Conservation (phyloP, 2,797 vertebrate genomes). For the Paedocypris micromegethes region DNA sequence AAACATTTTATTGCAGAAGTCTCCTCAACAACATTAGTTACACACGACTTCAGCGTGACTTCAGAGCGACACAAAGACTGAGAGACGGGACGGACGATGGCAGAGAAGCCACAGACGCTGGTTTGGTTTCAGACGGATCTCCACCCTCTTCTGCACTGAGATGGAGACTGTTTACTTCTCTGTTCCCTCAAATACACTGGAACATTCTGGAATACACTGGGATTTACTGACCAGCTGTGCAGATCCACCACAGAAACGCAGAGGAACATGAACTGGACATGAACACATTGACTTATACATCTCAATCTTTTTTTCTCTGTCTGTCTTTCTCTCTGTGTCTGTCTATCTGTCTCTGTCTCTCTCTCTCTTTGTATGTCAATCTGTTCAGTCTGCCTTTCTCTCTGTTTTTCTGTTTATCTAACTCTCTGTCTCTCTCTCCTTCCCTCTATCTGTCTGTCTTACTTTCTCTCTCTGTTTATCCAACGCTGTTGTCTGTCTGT, state of each 20-base stretch:
- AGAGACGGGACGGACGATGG: conserved; percentile 4
- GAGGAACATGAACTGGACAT: not conserved
- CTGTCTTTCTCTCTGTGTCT: no score
- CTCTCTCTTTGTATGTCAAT: no score
- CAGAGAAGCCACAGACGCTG: conserved; percentile 21
- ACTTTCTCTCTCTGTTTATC: no score
- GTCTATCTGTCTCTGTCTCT: no score
- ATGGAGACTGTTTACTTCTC: conserved; percentile 11
- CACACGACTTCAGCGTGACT: not conserved
- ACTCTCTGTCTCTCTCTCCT: no score
- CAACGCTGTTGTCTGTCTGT: no score
- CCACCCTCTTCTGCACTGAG: not conserved
- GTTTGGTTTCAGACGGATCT: conserved; percentile 14
- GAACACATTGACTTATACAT: not conserved
- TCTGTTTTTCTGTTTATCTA: no score
- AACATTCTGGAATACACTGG: not conserved
- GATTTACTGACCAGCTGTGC: not conserved
- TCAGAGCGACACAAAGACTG: conserved; percentile 7
- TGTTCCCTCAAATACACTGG: not conserved
- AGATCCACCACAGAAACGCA: conserved; percentile 1
- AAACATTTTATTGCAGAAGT: no score
- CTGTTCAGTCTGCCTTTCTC: no score
- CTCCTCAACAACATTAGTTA: no score
- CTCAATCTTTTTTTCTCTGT: no score
- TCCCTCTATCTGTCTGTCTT: no score